These are phyloP conservation scores for Petromus typicus DNA, from an alignment of 2,113 vertebrate genomes.

Conservation along the genomic window DNA sequence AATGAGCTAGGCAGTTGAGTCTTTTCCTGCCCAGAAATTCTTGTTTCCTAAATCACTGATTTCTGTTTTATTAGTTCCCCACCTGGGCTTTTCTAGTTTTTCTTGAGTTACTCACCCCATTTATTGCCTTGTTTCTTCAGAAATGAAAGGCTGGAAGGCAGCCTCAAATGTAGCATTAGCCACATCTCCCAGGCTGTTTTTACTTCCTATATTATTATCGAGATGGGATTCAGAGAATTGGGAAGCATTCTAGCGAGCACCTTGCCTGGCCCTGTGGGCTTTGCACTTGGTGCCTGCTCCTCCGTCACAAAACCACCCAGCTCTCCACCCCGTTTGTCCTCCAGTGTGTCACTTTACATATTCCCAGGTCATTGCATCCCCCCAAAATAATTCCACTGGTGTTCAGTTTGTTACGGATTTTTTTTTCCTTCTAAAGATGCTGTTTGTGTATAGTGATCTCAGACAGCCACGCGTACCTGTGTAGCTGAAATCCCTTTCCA, in stretches of 20 bases:
- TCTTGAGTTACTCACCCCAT: too few relatives aligned
- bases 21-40: neutral
- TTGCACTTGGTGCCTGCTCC: accelerated
- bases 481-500: neutral
- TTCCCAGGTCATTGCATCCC: accelerated
- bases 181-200: neutral
- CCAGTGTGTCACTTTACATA: neutral
- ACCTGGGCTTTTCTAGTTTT: neutral
- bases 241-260: neutral
- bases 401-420: neutral
- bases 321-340: neutral
- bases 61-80: too few relatives aligned
- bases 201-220: neutral
- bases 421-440: neutral
- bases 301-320: accelerated
- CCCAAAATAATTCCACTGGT: neutral
- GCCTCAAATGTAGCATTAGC: neutral
- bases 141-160: neutral
- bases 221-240: neutral
- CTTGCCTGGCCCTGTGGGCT: neutral
- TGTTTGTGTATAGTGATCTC: accelerated
- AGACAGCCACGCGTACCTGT: accelerated
- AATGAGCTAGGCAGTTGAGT: neutral
- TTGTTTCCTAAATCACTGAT: neutral
- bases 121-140: neutral